Conservation (phyloP, 1,140 invertebrate species). For the Diuraphis noxia region DNA sequence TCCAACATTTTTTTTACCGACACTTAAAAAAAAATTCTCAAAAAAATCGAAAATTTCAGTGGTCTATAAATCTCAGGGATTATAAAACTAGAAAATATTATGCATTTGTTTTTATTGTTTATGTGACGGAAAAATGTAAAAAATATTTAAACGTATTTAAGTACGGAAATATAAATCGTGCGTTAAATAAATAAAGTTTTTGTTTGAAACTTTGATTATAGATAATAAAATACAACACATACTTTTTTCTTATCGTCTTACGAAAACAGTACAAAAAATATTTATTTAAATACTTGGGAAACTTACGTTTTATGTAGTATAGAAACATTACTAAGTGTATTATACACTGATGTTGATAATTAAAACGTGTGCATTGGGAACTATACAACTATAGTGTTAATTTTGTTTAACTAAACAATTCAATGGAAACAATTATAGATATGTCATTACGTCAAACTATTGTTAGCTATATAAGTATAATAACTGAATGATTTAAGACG, state of each 20-base stretch:
- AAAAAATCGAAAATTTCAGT: too few species aligned
- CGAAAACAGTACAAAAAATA: background rate
- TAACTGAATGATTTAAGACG: background rate
- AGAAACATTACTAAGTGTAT: background rate
- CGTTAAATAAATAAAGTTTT: constrained; percentile 15
- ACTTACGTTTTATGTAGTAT: background rate
- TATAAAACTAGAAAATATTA: background rate
- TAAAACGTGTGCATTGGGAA: background rate
- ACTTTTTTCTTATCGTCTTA: background rate
- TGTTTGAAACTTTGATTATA: constrained; percentile 8
- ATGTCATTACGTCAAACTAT: background rate
- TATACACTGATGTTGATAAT: background rate
- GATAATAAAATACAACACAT: constrained; percentile 13
- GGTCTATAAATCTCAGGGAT: background rate
- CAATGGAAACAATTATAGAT: background rate
- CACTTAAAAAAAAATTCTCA: too few species aligned
- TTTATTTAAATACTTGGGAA: background rate
- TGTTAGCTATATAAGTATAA: background rate
- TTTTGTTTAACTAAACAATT: background rate
- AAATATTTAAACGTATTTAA: background rate
- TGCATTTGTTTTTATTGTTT: background rate
- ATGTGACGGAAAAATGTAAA: background rate
- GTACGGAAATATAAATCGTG: background rate
- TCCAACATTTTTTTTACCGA: too few species aligned
- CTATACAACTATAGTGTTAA: too few species aligned